phyloP scores from a whole-genome alignment of 2,797 vertebrate genomes.

The Otolemur crassicaudatus region DNA sequence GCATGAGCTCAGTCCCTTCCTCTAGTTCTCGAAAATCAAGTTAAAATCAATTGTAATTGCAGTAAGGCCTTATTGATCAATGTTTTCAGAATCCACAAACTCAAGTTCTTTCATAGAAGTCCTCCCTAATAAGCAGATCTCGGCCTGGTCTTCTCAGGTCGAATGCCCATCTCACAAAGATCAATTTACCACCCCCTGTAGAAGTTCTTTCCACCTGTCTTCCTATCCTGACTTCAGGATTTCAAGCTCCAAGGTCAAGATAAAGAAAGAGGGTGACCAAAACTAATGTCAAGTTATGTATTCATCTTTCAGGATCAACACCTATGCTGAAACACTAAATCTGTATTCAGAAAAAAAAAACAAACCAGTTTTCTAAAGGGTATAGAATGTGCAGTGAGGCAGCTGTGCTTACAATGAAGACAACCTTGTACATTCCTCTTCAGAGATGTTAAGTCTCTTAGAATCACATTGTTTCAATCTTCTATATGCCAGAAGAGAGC shows the following conservation, averaged over 20 bases:
- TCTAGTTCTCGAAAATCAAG: not conserved
- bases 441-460: not conserved
- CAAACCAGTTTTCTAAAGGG: not conserved
- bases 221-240: constrained; percentile 13
- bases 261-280: not conserved
- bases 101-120: not conserved
- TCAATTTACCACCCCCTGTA: not conserved
- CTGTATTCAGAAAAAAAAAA: not conserved
- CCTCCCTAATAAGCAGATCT: not conserved
- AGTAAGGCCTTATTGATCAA: not conserved
- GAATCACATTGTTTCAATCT: not conserved
- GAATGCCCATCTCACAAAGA: not conserved
- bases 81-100: not conserved
- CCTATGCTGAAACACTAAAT: not conserved
- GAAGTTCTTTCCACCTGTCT: not conserved
- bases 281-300: not conserved
- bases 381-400: not conserved
- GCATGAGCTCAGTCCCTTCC: not conserved
- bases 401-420: not conserved
- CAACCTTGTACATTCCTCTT: not conserved
- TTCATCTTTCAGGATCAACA: not conserved
- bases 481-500: not conserved
- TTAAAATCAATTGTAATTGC: not conserved
- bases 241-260: not conserved
- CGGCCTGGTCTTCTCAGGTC: not conserved